Percentiles rank a stretch among this genome's conserved stretches.
Conservation (phyloP, 2,888 invertebrate genomes). For the Cactoblastis cactorum region DNA sequence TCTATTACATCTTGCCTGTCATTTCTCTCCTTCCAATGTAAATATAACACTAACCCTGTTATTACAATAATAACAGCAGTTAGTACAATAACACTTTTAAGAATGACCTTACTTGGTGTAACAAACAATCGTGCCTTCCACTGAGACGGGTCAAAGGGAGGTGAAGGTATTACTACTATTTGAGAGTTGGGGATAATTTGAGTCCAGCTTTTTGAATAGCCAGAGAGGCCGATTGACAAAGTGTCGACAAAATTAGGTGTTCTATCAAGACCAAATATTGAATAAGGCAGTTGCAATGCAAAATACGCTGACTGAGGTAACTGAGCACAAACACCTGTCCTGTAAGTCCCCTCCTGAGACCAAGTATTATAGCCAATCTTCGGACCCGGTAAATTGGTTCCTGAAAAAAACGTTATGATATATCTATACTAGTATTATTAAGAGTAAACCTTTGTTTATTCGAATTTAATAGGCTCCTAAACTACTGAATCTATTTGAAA, state of each 20-base stretch:
- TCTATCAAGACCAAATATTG: constrained; percentile 97
- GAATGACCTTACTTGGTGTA: constrained; percentile 94
- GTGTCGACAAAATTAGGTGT: constrained; percentile 98
- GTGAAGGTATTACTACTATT: constrained; percentile 95
- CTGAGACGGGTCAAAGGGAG: constrained; percentile 84
- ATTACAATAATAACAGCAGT: constrained; percentile 92
- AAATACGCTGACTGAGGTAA: constrained; percentile 95
- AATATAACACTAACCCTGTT: constrained; percentile 88
- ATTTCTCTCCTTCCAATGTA: constrained; percentile 92
- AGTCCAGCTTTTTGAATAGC: constrained; percentile 86
- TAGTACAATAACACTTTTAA: constrained; percentile 94
- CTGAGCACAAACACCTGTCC: constrained; percentile 91
- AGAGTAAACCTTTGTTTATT: constrained; percentile 88
- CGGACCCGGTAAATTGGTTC: constrained; percentile 94
- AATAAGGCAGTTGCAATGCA: constrained; percentile 96
- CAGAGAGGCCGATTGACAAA: constrained; percentile 88
- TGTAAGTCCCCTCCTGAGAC: constrained; percentile 90
- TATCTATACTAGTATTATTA: constrained; percentile 64
- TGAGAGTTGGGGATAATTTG: constrained; percentile 99
- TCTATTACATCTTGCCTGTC: constrained; percentile 70
- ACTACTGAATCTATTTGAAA: too few relatives aligned
- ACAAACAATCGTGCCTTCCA: constrained; percentile 97
- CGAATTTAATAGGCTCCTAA: too few relatives aligned
- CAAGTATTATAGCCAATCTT: constrained; percentile 91
- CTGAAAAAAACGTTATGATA: constrained; percentile 40